A percentile compares a stretch with the other conserved stretches of the same genome.
phyloP scores from a whole-genome alignment of 2,888 invertebrate species.

The Falcaria lacertinaria region DNA sequence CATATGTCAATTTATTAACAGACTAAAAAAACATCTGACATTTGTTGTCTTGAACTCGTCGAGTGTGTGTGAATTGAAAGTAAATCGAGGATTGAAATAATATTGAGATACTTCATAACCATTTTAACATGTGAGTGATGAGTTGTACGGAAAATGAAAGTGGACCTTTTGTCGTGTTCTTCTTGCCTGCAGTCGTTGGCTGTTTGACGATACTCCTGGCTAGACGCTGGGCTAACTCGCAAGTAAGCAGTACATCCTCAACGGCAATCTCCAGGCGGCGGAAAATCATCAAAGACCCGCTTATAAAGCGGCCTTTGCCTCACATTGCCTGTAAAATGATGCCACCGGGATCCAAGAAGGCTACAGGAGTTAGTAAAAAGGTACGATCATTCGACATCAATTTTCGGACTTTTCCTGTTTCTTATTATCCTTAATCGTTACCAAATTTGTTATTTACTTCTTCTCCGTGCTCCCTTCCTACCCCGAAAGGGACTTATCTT shows the following conservation, averaged over 20 bases:
- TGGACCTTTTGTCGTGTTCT: slow-evolving; percentile 78
- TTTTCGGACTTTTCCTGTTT: neutral
- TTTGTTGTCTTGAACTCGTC: slow-evolving; percentile 5
- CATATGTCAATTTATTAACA: no score
- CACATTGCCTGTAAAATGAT: slow-evolving; percentile 68
- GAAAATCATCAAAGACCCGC: slow-evolving; percentile 74
- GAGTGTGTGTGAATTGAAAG: slow-evolving; percentile 11
- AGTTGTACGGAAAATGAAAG: slow-evolving; percentile 79
- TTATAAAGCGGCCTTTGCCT: slow-evolving; percentile 65
- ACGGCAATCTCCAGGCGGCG: slow-evolving; percentile 73
- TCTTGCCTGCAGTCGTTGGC: slow-evolving; percentile 74
- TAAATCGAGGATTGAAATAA: slow-evolving; percentile 40
- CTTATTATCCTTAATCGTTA: no score
- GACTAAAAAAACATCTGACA: neutral
- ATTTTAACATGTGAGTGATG: slow-evolving; percentile 79
- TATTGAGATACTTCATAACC: slow-evolving; percentile 55
- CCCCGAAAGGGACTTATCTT: no score
- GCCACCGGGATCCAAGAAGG: slow-evolving; percentile 61
- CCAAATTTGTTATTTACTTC: no score
- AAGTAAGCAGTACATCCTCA: slow-evolving; percentile 65
- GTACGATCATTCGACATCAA: slow-evolving; percentile 26
- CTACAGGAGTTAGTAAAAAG: slow-evolving; percentile 58
- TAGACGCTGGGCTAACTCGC: slow-evolving; percentile 71
- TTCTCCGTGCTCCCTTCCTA: no score
- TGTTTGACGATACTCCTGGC: slow-evolving; percentile 74